Evolutionary conservation across 2,797 vertebrate species (phyloP).

Genomic region (Eulemur mongoz): DNA sequence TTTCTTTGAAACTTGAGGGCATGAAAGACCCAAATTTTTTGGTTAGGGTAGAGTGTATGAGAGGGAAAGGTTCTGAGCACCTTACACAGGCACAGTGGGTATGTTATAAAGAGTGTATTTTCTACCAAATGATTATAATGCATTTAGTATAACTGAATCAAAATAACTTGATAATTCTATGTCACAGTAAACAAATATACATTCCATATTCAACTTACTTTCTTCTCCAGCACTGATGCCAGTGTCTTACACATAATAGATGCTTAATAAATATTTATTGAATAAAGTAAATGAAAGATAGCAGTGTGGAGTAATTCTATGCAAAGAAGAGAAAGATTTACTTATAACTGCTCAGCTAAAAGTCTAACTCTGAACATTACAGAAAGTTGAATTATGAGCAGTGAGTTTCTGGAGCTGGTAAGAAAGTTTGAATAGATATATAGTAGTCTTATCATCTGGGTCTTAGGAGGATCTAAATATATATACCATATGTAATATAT

Average conservation of each 20-base stretch:
- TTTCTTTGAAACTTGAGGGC: conserved; percentile 39
- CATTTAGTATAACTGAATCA: not conserved
- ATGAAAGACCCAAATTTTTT: not conserved
- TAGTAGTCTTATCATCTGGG: not conserved
- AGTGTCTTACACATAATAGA: not conserved
- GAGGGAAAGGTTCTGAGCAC: not conserved
- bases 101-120: conserved; percentile 3
- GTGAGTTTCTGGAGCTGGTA: conserved; percentile 5
- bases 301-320: not conserved
- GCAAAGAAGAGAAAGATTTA: not conserved
- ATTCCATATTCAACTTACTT: not conserved
- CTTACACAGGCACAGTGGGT: not conserved
- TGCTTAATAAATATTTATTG: not conserved
- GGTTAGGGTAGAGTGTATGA: not conserved
- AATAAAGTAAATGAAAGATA: not conserved
- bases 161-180: not conserved
- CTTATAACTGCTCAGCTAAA: not conserved
- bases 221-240: not conserved
- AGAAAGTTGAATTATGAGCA: not conserved
- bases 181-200: not conserved
- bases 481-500: not conserved
- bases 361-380: not conserved
- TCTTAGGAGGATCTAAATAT: not conserved
- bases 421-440: not conserved
- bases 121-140: not conserved